These are phyloP conservation scores for Helostoma temminkii DNA, from an alignment of 2,797 vertebrate genomes.

Conservation along the genomic window DNA sequence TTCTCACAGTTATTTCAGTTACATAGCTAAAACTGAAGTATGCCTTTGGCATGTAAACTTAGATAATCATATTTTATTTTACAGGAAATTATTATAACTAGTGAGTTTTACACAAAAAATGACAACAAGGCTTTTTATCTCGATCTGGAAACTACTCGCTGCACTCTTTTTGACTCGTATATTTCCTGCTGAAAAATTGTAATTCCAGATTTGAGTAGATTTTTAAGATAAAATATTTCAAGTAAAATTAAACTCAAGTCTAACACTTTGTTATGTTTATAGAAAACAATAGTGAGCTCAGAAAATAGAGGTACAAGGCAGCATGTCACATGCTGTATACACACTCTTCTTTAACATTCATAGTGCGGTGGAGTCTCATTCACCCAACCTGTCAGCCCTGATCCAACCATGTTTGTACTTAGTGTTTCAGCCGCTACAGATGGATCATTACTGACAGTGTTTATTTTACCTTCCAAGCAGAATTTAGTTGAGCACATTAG, in stretches of 20 bases:
- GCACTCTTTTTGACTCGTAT: constrained; percentile 3
- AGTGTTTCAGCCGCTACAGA: neutral
- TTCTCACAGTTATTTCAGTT: constrained; percentile 75
- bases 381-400: neutral
- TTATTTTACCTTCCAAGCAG: neutral
- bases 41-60: constrained; percentile 56
- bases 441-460: constrained; percentile 8
- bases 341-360: neutral
- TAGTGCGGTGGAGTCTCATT: neutral
- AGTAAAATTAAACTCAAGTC: constrained; percentile 14
- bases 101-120: constrained; percentile 30
- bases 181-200: constrained; percentile 8
- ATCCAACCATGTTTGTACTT: neutral
- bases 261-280: constrained; percentile 20
- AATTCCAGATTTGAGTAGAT: constrained; percentile 9
- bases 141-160: constrained; percentile 6
- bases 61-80: constrained; percentile 49
- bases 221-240: constrained; percentile 12
- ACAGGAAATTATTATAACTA: constrained; percentile 21
- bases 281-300: constrained; percentile 5
- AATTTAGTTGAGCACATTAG: neutral
- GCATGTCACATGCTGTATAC: constrained; percentile 3
- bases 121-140: constrained; percentile 6
- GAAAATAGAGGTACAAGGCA: neutral
- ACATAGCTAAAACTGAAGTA: constrained; percentile 57